Evolutionary conservation across 2,797 vertebrate genomes (phyloP), one percentile per base, ranked within the genome.

Genomic region (Oryzias sinensis): DNA sequence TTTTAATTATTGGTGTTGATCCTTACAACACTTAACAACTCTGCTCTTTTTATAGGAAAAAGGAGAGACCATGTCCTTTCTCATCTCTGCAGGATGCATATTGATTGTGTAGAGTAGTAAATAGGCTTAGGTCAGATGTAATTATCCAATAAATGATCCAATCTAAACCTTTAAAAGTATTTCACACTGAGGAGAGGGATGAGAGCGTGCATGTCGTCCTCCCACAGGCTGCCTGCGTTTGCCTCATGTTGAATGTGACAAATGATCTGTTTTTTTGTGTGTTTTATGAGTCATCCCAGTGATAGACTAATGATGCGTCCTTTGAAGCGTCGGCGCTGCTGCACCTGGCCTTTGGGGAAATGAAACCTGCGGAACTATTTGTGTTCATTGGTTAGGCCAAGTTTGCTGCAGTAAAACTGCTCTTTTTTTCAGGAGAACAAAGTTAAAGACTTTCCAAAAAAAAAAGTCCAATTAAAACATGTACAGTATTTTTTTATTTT

Each of bases 291-390:
- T 71, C 56, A 49, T 49, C 16, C 4, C 24, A 51, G 55, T 47
- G 29, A 54, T 6, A 13, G 24, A 17, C 13, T 62, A 18, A 4
- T 16, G 40, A 51, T 11, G 24, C 6, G 27, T 40, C 47, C 42
- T 46, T 33, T 43, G 20, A 11, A 15, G 43, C 27, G 25, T 41
- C 16, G 4, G n/a, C n/a, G 40, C 20, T 40, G 14, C 18, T 48
- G 53, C 50, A 56, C 5, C 33, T 16, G 65, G 33, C 44, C 42
- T 49, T 52, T 46, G 27, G 33, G 52, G 70, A 76, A 62, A 54
- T 49, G 11, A 62, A 76, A 73, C 53, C 13, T 4, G 1, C 8
- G 13, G 9, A n/a, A 16, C n/a, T 18, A 4, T 1, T 37, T 37
- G 20, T 8, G 15, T 63, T 65, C 48, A 59, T 24, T 20, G 16